Evolutionary conservation across 2,113 vertebrate genomes (phyloP).

Genomic region (Rhombomys opimus): DNA sequence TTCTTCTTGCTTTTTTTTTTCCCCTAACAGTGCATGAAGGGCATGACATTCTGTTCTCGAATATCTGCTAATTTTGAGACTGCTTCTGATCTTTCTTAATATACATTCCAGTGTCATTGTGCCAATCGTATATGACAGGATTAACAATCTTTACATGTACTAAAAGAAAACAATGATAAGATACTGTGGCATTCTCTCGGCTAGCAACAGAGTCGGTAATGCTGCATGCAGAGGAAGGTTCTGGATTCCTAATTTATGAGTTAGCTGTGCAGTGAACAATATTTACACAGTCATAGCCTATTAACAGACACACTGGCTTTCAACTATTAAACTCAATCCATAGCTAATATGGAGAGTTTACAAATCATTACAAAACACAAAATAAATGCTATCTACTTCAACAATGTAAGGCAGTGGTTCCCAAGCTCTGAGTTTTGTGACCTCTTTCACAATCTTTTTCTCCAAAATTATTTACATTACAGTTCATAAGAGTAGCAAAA

Average conservation of each 20-base stretch:
- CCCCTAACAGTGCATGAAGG: not conserved
- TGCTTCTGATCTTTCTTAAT: constrained; percentile 42
- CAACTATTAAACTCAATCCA: constrained; percentile 40
- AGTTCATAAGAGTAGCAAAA: not conserved
- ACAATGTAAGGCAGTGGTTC: not conserved
- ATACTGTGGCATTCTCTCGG: not conserved
- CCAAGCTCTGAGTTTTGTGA: not conserved
- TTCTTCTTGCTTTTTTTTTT: not conserved
- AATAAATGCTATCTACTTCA: not conserved
- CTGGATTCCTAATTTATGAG: not conserved
- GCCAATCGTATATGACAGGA: not conserved
- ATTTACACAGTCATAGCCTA: not conserved
- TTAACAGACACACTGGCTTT: not conserved
- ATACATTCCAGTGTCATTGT: constrained; percentile 15
- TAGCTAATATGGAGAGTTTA: not conserved
- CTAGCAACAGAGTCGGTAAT: not conserved
- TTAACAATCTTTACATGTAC: not conserved
- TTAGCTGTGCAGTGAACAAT: constrained; percentile 10
- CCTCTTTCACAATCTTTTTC: not conserved
- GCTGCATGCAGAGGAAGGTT: not conserved
- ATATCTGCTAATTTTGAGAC: not conserved
- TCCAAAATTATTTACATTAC: not conserved
- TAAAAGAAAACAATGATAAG: not conserved
- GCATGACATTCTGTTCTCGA: constrained; percentile 50
- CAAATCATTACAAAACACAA: constrained; percentile 50